Evolutionary conservation across 92 coral and sea anemone species (phyloP).

Genomic region (Chrysogorgia sp.): DNA sequence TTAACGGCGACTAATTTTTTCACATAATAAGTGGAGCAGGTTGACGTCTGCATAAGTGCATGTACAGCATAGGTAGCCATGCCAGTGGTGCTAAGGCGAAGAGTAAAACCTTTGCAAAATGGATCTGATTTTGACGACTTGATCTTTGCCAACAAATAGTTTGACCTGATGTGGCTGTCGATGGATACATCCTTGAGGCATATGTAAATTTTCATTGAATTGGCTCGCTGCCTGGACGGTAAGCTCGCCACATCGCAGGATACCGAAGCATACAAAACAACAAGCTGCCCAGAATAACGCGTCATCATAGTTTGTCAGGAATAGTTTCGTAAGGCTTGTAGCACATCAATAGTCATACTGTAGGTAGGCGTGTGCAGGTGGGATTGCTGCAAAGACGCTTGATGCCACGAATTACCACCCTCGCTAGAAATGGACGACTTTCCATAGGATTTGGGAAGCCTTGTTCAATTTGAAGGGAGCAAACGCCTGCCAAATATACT

Average conservation of each 20-base stretch:
- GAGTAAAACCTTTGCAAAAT: background rate
- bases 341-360: background rate
- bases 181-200: background rate
- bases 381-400: background rate
- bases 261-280: too few relatives aligned
- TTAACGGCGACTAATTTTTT: too few relatives aligned
- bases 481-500: background rate
- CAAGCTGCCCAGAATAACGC: constrained; percentile 1
- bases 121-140: background rate
- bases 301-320: background rate
- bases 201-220: background rate
- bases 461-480: background rate
- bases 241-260: background rate
- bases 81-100: background rate
- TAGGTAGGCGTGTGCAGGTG: background rate
- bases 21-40: too few relatives aligned
- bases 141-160: background rate
- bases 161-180: background rate
- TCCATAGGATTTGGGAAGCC: background rate
- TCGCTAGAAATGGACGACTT: background rate
- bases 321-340: too few relatives aligned
- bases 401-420: background rate
- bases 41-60: background rate
- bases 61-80: background rate
- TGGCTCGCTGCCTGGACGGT: background rate